These are phyloP conservation scores for Caenorhabditis briggsae DNA, from an alignment of 1,140 invertebrate genomes.

Conservation along the genomic window DNA sequence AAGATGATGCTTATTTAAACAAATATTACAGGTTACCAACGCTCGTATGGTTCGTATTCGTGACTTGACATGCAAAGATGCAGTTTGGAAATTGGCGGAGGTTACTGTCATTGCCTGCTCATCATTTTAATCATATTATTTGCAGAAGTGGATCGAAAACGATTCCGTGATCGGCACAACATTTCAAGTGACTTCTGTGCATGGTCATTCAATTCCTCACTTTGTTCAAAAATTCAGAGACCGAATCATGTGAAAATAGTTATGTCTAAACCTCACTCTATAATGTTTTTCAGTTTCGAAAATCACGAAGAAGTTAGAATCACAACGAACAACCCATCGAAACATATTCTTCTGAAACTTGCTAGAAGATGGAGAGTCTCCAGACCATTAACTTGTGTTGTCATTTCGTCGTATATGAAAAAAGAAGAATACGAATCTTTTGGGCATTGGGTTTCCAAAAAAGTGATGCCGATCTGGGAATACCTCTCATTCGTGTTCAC, in stretches of 20 bases:
- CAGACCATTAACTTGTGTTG: constrained; percentile 4
- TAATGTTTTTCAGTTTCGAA: neutral
- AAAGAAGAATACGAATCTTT: neutral
- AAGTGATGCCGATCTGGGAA: neutral
- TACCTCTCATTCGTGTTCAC: neutral
- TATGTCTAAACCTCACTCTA: too few species aligned
- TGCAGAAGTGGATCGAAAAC: neutral
- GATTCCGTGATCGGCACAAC: neutral
- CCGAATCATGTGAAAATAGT: neutral
- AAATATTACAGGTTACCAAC: neutral
- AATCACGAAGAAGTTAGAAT: neutral
- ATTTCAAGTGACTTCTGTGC: neutral
- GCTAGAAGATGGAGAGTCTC: neutral
- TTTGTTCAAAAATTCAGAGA: neutral
- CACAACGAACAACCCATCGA: neutral
- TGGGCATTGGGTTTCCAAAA: neutral
- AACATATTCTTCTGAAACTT: constrained; percentile 16
- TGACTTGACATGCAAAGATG: neutral
- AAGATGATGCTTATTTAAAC: too few species aligned
- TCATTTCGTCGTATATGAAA: neutral
- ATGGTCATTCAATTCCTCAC: neutral
- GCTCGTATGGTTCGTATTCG: neutral
- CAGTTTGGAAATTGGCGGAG: neutral
- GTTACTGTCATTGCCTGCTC: neutral
- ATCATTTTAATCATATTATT: neutral